Evolutionary conservation across 1,140 invertebrate genomes (phyloP), one percentile per base, ranked within the genome.

Genomic region (Cataglyphis hispanica): DNA sequence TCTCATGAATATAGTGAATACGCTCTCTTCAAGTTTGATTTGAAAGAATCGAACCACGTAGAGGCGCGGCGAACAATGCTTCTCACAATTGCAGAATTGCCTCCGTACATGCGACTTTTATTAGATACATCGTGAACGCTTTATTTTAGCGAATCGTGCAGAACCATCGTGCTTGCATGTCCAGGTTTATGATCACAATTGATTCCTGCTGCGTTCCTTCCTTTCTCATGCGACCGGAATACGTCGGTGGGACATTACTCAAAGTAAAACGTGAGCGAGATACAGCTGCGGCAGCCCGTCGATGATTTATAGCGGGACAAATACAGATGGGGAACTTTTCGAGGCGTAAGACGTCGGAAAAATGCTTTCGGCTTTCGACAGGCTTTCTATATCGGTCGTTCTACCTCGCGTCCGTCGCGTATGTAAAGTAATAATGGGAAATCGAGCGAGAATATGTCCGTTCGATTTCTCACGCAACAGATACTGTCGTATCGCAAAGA

Each of bases 341-440:
- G 88, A 84, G 66, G 77, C 84, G 87, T 86, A 74, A 86, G 87
- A 89, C 85, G 84, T 89, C 67, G 87, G 74, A 72, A 61, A 89
- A 89, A 89, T 89, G 85, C 78, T 83, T 89, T 81, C 84, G 78
- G 84, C 84, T 89, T 86, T 86, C 87, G 84, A 88, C 85, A 81
- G 66, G 84, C 87, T 84, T 60, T 89, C 67, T 66, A 84, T 85
- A 83, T 84, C 37, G 27, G 72, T 56, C 37, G 58, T 72, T 66
- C 13, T 72, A 58, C 66, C 37, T 53, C 53, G 11, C 66, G 37
- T 70, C 37, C 64, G n/a, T 83, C 69, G 64, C 34, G 77, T 34
- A 76, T 89, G 88, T 69, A 89, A 86, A 84, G 74, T 89, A 74
- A 89, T 89, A 89, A 89, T 78, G 78, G 84, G 81, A 89, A 89